These are phyloP conservation scores for Aphis craccivora DNA, from an alignment of 1,140 invertebrate genomes.

Conservation along the genomic window DNA sequence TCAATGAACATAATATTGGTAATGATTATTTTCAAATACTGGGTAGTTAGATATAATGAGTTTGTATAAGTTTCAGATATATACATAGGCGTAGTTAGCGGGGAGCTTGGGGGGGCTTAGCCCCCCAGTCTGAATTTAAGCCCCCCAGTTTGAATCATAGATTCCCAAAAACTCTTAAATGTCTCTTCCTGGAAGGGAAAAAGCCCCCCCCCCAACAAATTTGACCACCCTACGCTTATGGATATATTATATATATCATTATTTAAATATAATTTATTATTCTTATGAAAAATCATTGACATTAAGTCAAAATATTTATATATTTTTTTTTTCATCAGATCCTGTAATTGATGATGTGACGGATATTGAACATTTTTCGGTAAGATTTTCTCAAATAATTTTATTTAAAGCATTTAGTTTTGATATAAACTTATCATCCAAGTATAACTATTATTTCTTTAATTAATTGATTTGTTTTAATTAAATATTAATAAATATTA, in stretches of 20 bases:
- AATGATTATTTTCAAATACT: not conserved
- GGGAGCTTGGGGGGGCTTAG: too few species aligned
- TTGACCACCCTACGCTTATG: too few species aligned
- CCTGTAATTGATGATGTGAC: slow-evolving; percentile 43
- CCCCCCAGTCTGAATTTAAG: too few species aligned
- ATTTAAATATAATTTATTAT: not conserved
- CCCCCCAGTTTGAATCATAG: too few species aligned
- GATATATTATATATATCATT: not conserved
- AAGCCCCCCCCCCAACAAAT: too few species aligned
- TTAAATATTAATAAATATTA: not conserved
- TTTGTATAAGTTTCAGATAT: too few species aligned
- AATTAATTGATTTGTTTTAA: not conserved
- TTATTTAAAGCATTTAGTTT: not conserved
- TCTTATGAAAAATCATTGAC: not conserved
- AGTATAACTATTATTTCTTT: not conserved
- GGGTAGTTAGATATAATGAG: not conserved
- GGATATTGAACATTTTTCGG: slow-evolving; percentile 6
- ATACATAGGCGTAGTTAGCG: too few species aligned
- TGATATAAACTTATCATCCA: not conserved
- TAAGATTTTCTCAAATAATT: slow-evolving; percentile 21
- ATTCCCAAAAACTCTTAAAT: too few species aligned
- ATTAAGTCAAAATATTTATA: slow-evolving; percentile 2
- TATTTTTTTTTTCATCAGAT: slow-evolving; percentile 4
- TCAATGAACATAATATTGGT: slow-evolving; percentile 25
- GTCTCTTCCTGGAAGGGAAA: too few species aligned